Evolutionary conservation across 2,888 invertebrate species (phyloP), one percentile per base, ranked within the genome.

Genomic region (Eilema griseolum): DNA sequence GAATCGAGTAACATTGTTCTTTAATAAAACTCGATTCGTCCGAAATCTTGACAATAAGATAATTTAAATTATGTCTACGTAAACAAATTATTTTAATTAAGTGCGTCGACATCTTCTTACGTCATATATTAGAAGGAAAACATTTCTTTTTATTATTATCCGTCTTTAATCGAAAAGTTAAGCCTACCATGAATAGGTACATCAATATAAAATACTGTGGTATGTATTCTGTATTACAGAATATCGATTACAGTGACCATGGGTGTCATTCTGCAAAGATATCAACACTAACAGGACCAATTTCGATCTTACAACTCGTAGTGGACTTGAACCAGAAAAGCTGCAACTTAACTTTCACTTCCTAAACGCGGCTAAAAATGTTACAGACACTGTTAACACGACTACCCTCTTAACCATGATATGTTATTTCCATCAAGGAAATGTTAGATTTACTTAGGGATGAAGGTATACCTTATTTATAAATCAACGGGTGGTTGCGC

Each of bases 401-500:
- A 56, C 66, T 66, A 70, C 41, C 37, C 70, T 70, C 61, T 70
- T 57, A 66, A 61, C 23, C 16, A 5, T 28, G 28, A 60, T 60
- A 64, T 20, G 20, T 64, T 56, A 2, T 26, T 56, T 20, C 37
- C n/a, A n/a, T n/a, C 26, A 10, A 66, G 66, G 57, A 33, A 66
- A 66, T 57, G 65, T 66, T 59, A 14, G 5, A n/a, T n/a, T 8
- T 37, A 66, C 10, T 11, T 3, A 37, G 11, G 12, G 12, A 37
- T 37, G 37, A n/a, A n/a, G n/a, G 37, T 37, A 11, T 37, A 2
- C 4, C 10, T 37, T 37, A 23, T 3, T 61, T 11, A 11, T n/a
- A 63, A 41, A 20, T 23, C 23, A 46, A 23, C 12, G 28, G 3
- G 28, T 5, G 3, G 3, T 28, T 28, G 5, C 28, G 5, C 3